Percentiles rank a stretch among this genome's conserved stretches.
Evolutionary conservation across 2,113 vertebrate species (phyloP).

Genomic region (Paralichthys olivaceus): DNA sequence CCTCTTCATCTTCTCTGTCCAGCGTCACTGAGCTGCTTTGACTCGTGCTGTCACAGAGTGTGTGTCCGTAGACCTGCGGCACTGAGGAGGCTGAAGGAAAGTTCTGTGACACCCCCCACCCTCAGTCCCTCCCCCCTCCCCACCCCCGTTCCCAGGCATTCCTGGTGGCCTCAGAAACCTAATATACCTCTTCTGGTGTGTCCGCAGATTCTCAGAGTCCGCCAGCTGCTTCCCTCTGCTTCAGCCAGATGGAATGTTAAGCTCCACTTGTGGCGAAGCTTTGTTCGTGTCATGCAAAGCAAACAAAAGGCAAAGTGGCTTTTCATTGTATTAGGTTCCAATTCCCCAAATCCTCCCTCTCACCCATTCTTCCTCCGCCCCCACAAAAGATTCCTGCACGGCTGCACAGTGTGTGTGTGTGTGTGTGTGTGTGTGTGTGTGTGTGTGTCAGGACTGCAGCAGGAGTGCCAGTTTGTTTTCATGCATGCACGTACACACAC

Average conservation of each 20-base stretch:
- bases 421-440: not conserved
- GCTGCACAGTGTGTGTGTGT: not conserved
- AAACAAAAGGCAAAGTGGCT: conserved; percentile 77
- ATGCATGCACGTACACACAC: too few species aligned
- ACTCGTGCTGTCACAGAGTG: too few species aligned
- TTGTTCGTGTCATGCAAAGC: conserved; percentile 53
- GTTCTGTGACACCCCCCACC: not conserved
- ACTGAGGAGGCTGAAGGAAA: not conserved
- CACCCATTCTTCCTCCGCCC: not conserved
- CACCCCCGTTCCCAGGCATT: conserved; percentile 70
- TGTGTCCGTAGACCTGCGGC: too few species aligned
- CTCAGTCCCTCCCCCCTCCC: not conserved
- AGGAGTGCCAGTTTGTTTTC: not conserved
- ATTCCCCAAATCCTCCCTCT: not conserved
- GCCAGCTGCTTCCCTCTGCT: conserved; percentile 63
- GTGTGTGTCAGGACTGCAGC: not conserved
- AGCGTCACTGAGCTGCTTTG: too few species aligned
- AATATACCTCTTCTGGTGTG: conserved; percentile 37
- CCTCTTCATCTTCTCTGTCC: too few species aligned
- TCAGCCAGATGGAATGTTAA: conserved; percentile 76
- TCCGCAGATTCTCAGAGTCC: conserved; percentile 20
- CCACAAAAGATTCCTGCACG: not conserved
- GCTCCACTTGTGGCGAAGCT: conserved; percentile 67
- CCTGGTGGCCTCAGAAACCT: conserved; percentile 60
- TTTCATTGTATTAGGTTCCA: conserved; percentile 65